Evolutionary conservation across 2,888 invertebrate genomes (phyloP).

Genomic region (Mimachlamys varia): DNA sequence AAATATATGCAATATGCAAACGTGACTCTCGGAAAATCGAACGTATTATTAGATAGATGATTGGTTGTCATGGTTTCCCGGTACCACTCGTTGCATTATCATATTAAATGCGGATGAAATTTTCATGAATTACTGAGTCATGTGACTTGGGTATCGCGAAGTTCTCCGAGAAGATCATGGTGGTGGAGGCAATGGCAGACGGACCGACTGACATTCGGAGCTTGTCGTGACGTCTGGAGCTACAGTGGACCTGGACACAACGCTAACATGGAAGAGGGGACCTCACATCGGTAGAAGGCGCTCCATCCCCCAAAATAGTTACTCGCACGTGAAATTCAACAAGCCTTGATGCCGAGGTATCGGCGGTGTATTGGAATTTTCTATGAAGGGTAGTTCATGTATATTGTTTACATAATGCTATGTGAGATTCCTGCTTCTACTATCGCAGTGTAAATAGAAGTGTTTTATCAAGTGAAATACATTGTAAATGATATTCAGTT

Average conservation of each 20-base stretch:
- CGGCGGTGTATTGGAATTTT: slow-evolving; percentile 10
- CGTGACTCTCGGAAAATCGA: slow-evolving; percentile 52
- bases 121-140: slow-evolving; percentile 54
- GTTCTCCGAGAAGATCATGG: slow-evolving; percentile 46
- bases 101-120: slow-evolving; percentile 57
- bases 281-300: background rate
- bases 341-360: background rate
- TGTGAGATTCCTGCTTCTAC: background rate
- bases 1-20: slow-evolving; percentile 42
- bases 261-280: background rate
- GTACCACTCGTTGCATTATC: slow-evolving; percentile 52
- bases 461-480: slow-evolving; percentile 17
- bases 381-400: background rate
- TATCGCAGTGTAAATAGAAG: background rate
- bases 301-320: slow-evolving; percentile 8
- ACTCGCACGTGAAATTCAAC: slow-evolving; percentile 19
- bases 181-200: background rate
- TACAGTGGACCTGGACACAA: background rate
- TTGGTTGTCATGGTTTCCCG: slow-evolving; percentile 55
- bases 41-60: slow-evolving; percentile 53
- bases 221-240: background rate
- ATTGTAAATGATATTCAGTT: background rate
- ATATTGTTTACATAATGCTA: slow-evolving; percentile 25
- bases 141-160: slow-evolving; percentile 47
- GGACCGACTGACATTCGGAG: background rate